These are phyloP conservation scores for Andrena marginata DNA, from an alignment of 2,888 invertebrate species.

Conservation along the genomic window DNA sequence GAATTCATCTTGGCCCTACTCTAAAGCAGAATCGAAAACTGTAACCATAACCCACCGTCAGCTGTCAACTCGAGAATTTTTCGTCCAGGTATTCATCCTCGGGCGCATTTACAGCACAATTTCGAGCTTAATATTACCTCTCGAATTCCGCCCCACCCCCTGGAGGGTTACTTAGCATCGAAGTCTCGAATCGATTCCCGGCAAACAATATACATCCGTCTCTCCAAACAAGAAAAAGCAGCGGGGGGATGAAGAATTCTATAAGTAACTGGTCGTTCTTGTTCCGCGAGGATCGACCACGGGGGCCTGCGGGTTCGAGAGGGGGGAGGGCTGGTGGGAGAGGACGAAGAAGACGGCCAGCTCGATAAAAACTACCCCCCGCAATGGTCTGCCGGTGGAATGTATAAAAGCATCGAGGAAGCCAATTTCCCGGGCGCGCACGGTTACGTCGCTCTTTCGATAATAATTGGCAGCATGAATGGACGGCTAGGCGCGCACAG, in stretches of 20 bases:
- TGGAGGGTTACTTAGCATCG: conserved; percentile 21
- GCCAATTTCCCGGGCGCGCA: conserved; percentile 73
- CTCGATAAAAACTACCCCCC: conserved; percentile 60
- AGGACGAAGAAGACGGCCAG: conserved; percentile 22
- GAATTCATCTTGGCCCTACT: not conserved
- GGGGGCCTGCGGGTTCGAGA: not conserved
- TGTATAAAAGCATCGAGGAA: conserved; percentile 70
- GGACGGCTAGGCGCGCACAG: conserved; percentile 70
- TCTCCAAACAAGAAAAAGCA: conserved; percentile 23
- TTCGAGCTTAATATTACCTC: conserved; percentile 37
- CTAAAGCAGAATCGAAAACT: not conserved
- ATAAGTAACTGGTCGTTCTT: conserved; percentile 39
- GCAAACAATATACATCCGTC: conserved; percentile 42
- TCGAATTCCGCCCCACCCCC: conserved; percentile 2
- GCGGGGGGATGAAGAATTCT: conserved; percentile 23
- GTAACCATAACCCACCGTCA: not conserved
- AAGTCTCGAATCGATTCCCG: conserved; percentile 45
- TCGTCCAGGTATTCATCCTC: not conserved
- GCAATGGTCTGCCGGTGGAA: conserved; percentile 46
- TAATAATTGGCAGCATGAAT: conserved; percentile 80
- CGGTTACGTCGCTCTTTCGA: conserved; percentile 75
- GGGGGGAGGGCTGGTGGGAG: no score
- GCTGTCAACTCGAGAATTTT: conserved; percentile 25
- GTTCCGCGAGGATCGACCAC: conserved; percentile 34
- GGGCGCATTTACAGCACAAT: conserved; percentile 10